A percentile compares a stretch with the other conserved stretches of the same genome.
Evolutionary conservation across 2,797 vertebrate species (phyloP).

Genomic region (Cheirogaleus major): DNA sequence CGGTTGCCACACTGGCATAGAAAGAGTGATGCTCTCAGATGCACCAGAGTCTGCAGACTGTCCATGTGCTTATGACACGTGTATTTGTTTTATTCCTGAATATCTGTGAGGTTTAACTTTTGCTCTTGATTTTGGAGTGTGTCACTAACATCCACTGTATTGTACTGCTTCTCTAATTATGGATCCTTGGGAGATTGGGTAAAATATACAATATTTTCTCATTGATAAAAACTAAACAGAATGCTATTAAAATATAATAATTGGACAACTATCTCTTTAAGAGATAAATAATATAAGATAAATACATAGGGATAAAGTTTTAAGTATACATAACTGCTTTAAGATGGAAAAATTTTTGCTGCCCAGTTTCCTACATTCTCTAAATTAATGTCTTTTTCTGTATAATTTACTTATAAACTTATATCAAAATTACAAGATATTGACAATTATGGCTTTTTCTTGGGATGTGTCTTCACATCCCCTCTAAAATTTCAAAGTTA

Average conservation of each 20-base stretch:
- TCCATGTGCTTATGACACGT: accelerated
- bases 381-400: neutral
- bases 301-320: neutral
- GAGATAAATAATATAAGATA: neutral
- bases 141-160: neutral
- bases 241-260: neutral
- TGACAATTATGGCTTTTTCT: neutral
- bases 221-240: neutral
- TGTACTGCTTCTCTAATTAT: neutral
- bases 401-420: neutral
- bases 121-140: neutral
- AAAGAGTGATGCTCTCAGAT: neutral
- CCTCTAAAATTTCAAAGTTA: neutral
- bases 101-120: neutral
- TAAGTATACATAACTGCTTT: neutral
- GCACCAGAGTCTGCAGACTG: neutral
- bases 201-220: neutral
- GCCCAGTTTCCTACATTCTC: neutral
- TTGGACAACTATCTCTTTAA: neutral
- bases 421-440: neutral
- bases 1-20: neutral
- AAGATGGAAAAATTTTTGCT: neutral
- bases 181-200: neutral
- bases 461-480: neutral
- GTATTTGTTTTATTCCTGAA: neutral